Evolutionary conservation across 2,113 vertebrate species (phyloP).

Genomic region (Hippocampus comes): DNA sequence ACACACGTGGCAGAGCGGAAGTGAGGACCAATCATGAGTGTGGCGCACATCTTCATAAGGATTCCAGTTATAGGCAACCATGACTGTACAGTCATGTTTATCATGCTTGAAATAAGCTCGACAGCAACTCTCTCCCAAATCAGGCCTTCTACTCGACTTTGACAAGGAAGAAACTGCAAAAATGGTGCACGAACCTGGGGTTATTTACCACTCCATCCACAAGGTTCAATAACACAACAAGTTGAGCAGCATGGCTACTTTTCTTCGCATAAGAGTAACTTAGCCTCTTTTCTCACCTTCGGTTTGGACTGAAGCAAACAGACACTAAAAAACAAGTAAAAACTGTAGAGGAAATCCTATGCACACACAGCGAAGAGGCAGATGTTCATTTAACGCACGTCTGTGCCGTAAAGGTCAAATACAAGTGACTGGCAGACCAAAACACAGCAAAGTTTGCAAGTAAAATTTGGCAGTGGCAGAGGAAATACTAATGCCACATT

Average conservation of each 20-base stretch:
- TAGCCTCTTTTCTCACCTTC: conserved; percentile 23
- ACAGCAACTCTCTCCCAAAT: conserved; percentile 1
- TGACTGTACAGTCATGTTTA: neutral
- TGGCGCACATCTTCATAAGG: conserved; percentile 6
- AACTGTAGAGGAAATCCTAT: conserved; percentile 39
- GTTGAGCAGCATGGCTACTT: conserved; percentile 8
- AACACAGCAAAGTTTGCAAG: conserved; percentile 54
- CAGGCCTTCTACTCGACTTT: neutral
- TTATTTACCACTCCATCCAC: neutral
- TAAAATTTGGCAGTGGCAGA: conserved; percentile 68
- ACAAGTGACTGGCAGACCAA: conserved; percentile 25
- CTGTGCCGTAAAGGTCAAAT: conserved; percentile 40
- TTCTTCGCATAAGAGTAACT: conserved; percentile 1
- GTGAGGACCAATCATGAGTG: conserved; percentile 19
- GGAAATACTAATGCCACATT: conserved; percentile 55
- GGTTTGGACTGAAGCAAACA: conserved; percentile 20
- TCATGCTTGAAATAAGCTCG: neutral
- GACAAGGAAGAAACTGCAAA: conserved; percentile 6
- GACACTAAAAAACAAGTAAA: conserved; percentile 6
- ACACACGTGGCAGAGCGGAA: conserved; percentile 30
- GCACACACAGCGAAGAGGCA: conserved; percentile 36
- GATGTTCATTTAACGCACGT: conserved; percentile 49
- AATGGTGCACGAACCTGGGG: conserved; percentile 6
- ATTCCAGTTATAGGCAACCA: conserved; percentile 14
- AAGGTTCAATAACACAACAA: neutral